Evolutionary conservation across 2,113 vertebrate species (phyloP).

Genomic region (Hyla sarda): DNA sequence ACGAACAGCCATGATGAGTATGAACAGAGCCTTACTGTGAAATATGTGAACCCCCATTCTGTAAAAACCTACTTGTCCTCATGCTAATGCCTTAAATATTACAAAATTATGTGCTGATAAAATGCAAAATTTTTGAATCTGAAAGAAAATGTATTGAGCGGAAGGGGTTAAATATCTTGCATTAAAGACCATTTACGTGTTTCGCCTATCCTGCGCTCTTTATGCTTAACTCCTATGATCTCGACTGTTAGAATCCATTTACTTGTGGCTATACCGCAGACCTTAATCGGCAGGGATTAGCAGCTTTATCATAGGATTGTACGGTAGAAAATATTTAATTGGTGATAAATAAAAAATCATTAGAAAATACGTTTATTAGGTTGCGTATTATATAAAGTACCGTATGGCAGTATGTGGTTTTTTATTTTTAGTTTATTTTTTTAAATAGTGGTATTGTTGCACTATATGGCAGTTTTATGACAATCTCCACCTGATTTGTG

Average conservation of each 20-base stretch:
- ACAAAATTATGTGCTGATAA: no score
- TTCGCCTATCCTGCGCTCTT: no score
- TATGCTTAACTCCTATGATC: background rate
- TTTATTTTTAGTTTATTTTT: background rate
- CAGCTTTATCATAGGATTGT: background rate
- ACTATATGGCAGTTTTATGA: background rate
- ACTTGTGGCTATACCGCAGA: slow-evolving; percentile 16
- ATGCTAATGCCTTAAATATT: no score
- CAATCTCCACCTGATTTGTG: no score
- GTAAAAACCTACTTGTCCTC: no score
- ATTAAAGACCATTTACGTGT: background rate
- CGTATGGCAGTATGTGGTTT: background rate
- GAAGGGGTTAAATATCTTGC: background rate
- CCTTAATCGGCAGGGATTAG: background rate
- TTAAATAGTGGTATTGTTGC: background rate
- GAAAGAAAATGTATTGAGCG: no score
- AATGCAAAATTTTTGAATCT: no score
- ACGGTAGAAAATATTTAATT: background rate
- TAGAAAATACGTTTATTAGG: background rate
- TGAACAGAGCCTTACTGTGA: no score
- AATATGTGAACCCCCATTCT: no score
- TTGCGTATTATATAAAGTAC: background rate
- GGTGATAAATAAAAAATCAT: background rate
- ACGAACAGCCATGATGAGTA: no score
- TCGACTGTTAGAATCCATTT: background rate